Evolutionary conservation across 2,113 vertebrate species (phyloP).

Genomic region (Bucco capensis): DNA sequence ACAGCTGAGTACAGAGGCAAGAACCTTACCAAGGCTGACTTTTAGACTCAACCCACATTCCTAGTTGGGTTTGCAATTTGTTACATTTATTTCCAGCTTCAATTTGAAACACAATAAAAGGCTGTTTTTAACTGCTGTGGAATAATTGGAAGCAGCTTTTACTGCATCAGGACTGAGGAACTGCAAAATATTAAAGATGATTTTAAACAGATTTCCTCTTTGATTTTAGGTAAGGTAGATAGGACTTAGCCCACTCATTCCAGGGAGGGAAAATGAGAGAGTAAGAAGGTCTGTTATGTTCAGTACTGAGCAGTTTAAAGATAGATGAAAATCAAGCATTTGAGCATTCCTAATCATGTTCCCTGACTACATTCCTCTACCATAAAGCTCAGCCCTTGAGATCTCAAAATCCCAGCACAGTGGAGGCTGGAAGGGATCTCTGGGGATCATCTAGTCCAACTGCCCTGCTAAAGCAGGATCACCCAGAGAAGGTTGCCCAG

Average conservation of each 20-base stretch:
- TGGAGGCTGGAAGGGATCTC: neutral
- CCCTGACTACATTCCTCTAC: neutral
- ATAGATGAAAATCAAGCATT: neutral
- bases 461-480: neutral
- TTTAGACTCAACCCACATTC: neutral
- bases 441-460: neutral
- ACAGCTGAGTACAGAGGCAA: neutral
- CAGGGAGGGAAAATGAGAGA: neutral
- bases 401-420: neutral
- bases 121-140: neutral
- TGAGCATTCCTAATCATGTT: neutral
- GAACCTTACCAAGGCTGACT: neutral
- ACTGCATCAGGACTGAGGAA: neutral
- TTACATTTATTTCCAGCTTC: neutral
- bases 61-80: neutral
- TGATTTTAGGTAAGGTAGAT: neutral
- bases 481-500: neutral
- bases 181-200: neutral
- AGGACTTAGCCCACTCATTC: too few species aligned
- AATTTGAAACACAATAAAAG: neutral
- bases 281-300: neutral
- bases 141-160: neutral
- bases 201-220: neutral
- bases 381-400: neutral
- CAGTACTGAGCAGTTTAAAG: neutral